Evolutionary conservation across 2,888 invertebrate species (phyloP).

Genomic region (Drosophila testacea): DNA sequence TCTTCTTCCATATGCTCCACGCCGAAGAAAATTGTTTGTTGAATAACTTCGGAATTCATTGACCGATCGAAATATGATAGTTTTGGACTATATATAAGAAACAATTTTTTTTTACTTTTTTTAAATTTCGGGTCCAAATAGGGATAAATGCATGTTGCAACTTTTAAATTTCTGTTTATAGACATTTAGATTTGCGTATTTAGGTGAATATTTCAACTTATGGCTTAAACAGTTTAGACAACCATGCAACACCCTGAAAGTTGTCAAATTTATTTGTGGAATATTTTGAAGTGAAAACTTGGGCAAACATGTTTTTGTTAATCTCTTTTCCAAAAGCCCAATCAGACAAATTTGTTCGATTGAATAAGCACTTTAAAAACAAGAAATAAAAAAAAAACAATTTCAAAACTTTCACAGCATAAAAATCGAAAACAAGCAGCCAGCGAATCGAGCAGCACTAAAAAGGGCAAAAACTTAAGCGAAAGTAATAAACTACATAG

Average conservation of each 20-base stretch:
- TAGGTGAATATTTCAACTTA: conserved; percentile 26
- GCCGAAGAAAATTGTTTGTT: too few relatives aligned
- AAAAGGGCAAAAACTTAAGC: conserved; percentile 54
- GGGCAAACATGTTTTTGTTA: conserved; percentile 52
- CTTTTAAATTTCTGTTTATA: too few relatives aligned
- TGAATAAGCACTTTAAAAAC: conserved; percentile 46
- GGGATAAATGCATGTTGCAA: not conserved
- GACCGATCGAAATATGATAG: too few relatives aligned
- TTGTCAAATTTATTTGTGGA: conserved; percentile 29
- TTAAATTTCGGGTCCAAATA: too few relatives aligned
- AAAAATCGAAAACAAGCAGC: conserved; percentile 52
- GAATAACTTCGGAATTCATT: too few relatives aligned
- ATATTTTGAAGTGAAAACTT: conserved; percentile 16
- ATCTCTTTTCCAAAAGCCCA: conserved; percentile 40
- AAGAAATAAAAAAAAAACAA: conserved; percentile 16
- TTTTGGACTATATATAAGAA: too few relatives aligned
- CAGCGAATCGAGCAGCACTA: conserved; percentile 33
- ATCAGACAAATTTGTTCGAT: conserved; percentile 55
- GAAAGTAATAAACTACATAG: conserved; percentile 71
- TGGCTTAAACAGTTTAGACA: not conserved
- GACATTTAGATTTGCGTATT: not conserved
- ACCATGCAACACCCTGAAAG: conserved; percentile 1
- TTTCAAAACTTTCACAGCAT: conserved; percentile 39
- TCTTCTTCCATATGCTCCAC: too few relatives aligned
- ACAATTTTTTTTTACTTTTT: too few relatives aligned